Conservation (phyloP, 2,797 vertebrate genomes). For the Brachyalestes nurse region DNA sequence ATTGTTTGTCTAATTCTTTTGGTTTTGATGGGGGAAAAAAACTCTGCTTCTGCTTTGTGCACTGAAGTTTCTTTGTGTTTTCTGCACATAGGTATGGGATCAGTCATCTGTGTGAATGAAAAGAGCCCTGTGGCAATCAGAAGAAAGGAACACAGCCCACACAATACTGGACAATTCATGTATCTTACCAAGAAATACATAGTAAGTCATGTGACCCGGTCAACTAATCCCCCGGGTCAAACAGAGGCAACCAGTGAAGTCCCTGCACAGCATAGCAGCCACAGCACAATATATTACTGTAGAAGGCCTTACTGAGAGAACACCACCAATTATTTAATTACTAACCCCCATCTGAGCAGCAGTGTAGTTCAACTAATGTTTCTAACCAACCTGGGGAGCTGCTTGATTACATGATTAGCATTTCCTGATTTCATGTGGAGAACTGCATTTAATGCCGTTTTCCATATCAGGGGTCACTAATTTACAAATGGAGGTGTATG, state of each 20-base stretch:
- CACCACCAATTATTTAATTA: background rate
- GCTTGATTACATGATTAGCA: slow-evolving; percentile 23
- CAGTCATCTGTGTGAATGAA: slow-evolving; percentile 93
- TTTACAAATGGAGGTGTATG: background rate
- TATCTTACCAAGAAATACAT: slow-evolving; percentile 50
- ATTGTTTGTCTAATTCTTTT: background rate
- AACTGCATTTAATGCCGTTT: background rate
- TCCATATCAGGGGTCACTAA: background rate
- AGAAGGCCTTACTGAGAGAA: slow-evolving; percentile 38
- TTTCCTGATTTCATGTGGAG: slow-evolving; percentile 6
- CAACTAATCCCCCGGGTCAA: background rate
- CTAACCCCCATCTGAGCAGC: slow-evolving; percentile 32
- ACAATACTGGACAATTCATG: slow-evolving; percentile 35
- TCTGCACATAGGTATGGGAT: slow-evolving; percentile 91
- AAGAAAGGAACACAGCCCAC: slow-evolving; percentile 38
- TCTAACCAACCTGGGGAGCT: slow-evolving; percentile 17
- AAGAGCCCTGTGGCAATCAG: slow-evolving; percentile 35
- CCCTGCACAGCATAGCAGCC: slow-evolving; percentile 35
- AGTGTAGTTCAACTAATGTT: slow-evolving; percentile 30
- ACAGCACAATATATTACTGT: slow-evolving; percentile 58
- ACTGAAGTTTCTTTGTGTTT: slow-evolving; percentile 7
- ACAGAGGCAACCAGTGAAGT: slow-evolving; percentile 20
- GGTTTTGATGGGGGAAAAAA: no score
- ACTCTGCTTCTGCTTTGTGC: no score
- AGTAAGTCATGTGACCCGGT: slow-evolving; percentile 38